Conservation (phyloP, 2,888 invertebrate species). For the Cephus pulcher region DNA sequence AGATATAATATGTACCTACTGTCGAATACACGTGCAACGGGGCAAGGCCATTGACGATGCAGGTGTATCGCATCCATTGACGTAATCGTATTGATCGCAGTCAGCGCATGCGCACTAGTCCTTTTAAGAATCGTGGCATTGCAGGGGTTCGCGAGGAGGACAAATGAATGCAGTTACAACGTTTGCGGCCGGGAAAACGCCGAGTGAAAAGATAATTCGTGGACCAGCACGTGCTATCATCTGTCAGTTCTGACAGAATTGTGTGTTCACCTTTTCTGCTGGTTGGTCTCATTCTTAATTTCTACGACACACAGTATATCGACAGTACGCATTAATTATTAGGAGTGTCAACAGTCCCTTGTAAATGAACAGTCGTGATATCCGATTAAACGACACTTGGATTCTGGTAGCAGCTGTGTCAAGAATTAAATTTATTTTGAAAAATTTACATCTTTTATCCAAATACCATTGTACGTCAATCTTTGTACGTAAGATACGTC, state of each 20-base stretch:
- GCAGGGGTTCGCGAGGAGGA: constrained; percentile 30
- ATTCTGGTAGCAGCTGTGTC: background rate
- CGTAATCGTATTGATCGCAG: constrained; percentile 44
- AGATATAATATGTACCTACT: background rate
- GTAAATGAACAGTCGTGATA: background rate
- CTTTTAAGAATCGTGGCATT: constrained; percentile 40
- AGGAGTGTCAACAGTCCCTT: background rate
- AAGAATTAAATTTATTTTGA: background rate
- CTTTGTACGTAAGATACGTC: background rate
- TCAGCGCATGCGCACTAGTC: constrained; percentile 44
- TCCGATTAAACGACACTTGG: background rate
- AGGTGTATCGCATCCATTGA: background rate
- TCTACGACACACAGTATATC: background rate
- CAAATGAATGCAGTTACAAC: constrained; percentile 53
- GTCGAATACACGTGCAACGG: background rate
- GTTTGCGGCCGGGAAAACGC: background rate
- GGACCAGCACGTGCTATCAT: background rate
- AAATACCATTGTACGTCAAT: background rate
- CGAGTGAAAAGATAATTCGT: constrained; percentile 1
- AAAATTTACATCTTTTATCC: background rate
- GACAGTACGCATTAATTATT: background rate
- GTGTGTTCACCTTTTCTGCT: background rate
- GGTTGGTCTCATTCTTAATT: background rate
- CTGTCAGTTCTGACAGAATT: background rate
- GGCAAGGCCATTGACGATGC: background rate